Base-by-base conservation (phyloP, 2,113 vertebrate species). In the Lontra canadensis region DNA sequence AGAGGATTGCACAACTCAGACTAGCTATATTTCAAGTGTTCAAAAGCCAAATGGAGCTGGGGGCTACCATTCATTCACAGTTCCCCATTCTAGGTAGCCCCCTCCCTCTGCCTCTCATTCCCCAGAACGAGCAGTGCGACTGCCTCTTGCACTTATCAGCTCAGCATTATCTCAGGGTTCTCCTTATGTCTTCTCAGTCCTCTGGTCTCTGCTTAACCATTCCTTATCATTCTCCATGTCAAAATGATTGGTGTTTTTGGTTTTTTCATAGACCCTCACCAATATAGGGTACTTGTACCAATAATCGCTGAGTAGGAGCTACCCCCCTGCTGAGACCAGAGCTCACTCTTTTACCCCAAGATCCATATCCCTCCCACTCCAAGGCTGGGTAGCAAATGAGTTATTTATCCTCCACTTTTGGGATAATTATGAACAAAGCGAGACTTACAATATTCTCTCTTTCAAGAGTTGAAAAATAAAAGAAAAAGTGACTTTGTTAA, bases 121-220 rank as follows among this genome's bases (percentile, higher is more conserved):
- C 18, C 36, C 23, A 34, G 44, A 21, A 12, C 73, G 7, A 34
- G 10, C 15, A 23, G 13, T 0, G 13, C 0, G 0, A 12, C 55
- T 6, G 12, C 65, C 39, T 34, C 55, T 65, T 7, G n/a, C 5
- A 23, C 15, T 29, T 8, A 34, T 7, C 7, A 44, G 59, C 18
- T 59, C 47, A 12, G 20, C 31, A 5, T 36, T 57, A 3, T 25
- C 67, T 47, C 67, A 13, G 20, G 1, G 23, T 65, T 23, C 29
- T 42, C 34, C 47, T 49, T 39, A 47, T 2, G 25, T 7, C 57
- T 83, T 71, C 14, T 9, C 34, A 57, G 9, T 49, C 34, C 20
- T 1, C 49, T 14, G 3, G n/a, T 12, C 69, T 47, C 80, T 39
- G 71, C 36, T 57, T 57, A 31, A 36, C 39, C 21, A 25, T 69